Base-by-base conservation (phyloP, 2,113 vertebrate species). In the Leptocoma aspasia region DNA sequence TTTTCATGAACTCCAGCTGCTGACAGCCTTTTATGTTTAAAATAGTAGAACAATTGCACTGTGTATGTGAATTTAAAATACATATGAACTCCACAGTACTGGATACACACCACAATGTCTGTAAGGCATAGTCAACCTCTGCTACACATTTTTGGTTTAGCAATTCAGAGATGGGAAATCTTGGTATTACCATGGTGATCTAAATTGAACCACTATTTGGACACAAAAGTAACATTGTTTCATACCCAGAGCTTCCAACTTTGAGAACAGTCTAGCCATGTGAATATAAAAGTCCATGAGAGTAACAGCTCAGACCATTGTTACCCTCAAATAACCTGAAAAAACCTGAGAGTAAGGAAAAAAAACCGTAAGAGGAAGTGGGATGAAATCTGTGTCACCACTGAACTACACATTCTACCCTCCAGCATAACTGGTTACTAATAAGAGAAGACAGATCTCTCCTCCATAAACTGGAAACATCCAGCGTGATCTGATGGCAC, bases 1-100 rank as follows among this genome's bases (percentile, higher is more conserved):
- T 88, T 96, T 96, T 91, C 82, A 87, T 33, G 60, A 81, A 85
- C 77, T 86, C 65, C 75, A 76, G 81, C 90, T 84, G 82, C 73
- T 93, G 57, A 91, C 75, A 63, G 65, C 23, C 49, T 95, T 92
- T 94, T 47, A 39, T 73, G 45, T 77, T 77, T 85, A 86, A 96
- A 94, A 92, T 54, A 20, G 66, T 41, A 66, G 37, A 90, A 90
- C 47, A 90, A 90, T 52, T 84, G 83, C 57, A 60, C 37, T 28
- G 9, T 27, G n/a, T 28, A 44, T 60, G 28, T 56, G 41, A 85
- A 87, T 90, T 76, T 52, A 78, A 89, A 89, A 78, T 59, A 52
- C 1, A 52, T 16, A 60, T 15, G 35, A 85, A 75, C 42, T 68
- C 30, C 65, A 85, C 44, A 76, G 41, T 18, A 85, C 27, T 45